Evolutionary conservation across 2,888 invertebrate species (phyloP).

Genomic region (Eudemis profundana): DNA sequence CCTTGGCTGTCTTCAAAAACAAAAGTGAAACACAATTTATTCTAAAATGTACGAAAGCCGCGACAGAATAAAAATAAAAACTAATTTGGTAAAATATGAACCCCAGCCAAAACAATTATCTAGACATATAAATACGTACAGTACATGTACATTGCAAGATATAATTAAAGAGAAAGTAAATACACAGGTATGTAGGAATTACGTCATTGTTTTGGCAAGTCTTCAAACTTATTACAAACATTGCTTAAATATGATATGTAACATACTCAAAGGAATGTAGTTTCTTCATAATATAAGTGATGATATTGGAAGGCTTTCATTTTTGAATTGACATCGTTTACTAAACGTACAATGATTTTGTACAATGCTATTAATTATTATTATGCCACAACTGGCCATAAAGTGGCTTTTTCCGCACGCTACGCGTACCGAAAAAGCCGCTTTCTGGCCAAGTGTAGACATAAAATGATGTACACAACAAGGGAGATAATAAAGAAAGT

Average conservation of each 20-base stretch:
- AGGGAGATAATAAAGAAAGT: too few species aligned
- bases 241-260: conserved; percentile 5
- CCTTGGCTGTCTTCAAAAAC: not conserved
- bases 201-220: conserved; percentile 29
- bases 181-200: conserved; percentile 18
- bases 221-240: conserved; percentile 19
- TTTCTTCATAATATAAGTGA: not conserved
- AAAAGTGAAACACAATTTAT: conserved; percentile 3
- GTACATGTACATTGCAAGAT: not conserved
- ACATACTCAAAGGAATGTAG: not conserved
- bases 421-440: too few species aligned
- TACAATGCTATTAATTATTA: too few species aligned
- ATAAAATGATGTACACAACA: too few species aligned
- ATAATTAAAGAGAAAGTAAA: conserved; percentile 32
- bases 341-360: too few species aligned
- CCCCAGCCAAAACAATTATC: conserved; percentile 16
- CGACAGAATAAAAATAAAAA: conserved; percentile 17
- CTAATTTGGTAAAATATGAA: conserved; percentile 21
- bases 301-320: too few species aligned
- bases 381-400: too few species aligned
- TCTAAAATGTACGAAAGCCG: not conserved
- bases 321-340: too few species aligned
- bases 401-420: too few species aligned
- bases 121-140: not conserved
- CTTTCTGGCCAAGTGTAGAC: too few species aligned